phyloP scores from a whole-genome alignment of 2,888 invertebrate genomes.

The Brachyopa scutellaris region DNA sequence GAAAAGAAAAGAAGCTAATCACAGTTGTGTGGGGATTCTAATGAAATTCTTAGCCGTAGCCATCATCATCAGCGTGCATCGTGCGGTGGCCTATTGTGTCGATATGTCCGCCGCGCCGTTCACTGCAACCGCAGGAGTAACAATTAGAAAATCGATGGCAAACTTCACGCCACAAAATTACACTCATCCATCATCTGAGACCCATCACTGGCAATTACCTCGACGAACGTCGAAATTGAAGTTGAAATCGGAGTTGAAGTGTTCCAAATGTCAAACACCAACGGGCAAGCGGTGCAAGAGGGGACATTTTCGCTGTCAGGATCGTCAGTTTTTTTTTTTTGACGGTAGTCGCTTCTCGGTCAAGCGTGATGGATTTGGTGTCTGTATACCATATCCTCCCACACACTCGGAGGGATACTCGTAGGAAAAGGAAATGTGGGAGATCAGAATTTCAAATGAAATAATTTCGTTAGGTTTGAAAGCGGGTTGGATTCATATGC shows the following conservation, averaged over 20 bases:
- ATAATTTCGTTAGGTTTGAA: constrained; percentile 23
- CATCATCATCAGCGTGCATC: background rate
- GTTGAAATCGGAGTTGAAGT: too few relatives aligned
- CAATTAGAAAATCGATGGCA: constrained; percentile 57
- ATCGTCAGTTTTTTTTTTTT: constrained; percentile 25
- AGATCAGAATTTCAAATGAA: constrained; percentile 38
- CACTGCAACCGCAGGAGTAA: constrained; percentile 41
- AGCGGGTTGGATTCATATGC: background rate
- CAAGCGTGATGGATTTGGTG: background rate
- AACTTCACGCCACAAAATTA: constrained; percentile 55
- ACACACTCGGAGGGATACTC: too few relatives aligned
- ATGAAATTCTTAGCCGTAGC: constrained; percentile 29
- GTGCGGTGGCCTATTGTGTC: constrained; percentile 13
- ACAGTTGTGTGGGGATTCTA: constrained; percentile 22
- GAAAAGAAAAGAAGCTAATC: constrained; percentile 62
- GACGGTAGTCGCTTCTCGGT: constrained; percentile 13
- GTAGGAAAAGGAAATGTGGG: background rate
- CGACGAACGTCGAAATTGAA: too few relatives aligned
- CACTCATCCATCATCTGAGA: constrained; percentile 49
- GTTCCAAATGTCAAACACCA: constrained; percentile 40
- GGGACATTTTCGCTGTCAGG: constrained; percentile 15
- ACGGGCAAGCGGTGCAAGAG: constrained; percentile 1
- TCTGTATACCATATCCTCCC: too few relatives aligned
- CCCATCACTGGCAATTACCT: constrained; percentile 25
- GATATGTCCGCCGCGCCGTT: background rate